Percentiles rank a stretch among this genome's conserved stretches.
Conservation (phyloP, 2,113 vertebrate genomes). For the Miniopterus natalensis region DNA sequence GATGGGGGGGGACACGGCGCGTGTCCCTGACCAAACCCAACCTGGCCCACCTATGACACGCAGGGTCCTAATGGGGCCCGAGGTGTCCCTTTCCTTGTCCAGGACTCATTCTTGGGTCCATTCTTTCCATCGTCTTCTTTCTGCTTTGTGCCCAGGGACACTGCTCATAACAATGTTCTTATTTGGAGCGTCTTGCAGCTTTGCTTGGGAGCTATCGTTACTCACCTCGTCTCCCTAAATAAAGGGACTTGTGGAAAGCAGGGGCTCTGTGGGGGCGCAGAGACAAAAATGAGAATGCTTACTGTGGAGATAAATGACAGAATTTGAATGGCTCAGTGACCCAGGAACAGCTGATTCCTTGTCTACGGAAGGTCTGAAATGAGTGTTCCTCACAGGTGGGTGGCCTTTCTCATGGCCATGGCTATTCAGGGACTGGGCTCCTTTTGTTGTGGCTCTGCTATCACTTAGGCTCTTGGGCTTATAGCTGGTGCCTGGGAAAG, state of each 20-base stretch:
- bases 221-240: conserved; percentile 4
- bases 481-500: not conserved
- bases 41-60: not conserved
- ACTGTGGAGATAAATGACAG: not conserved
- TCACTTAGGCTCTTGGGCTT: not conserved
- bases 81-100: not conserved
- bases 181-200: not conserved
- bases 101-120: not conserved
- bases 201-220: not conserved
- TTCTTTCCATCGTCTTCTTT: not conserved
- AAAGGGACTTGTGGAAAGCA: not conserved
- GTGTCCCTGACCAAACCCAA: not conserved
- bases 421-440: not conserved
- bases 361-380: not conserved
- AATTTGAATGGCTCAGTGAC: not conserved
- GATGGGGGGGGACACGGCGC: not conserved
- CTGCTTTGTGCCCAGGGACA: not conserved
- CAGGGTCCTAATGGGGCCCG: not conserved
- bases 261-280: not conserved
- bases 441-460: not conserved
- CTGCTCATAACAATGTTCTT: not conserved
- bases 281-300: not conserved
- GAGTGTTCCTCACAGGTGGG: not conserved
- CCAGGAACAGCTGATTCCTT: conserved; percentile 2
- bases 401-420: not conserved